These are phyloP conservation scores for Lycia hirtaria DNA, from an alignment of 2,888 invertebrate genomes.

Conservation along the genomic window DNA sequence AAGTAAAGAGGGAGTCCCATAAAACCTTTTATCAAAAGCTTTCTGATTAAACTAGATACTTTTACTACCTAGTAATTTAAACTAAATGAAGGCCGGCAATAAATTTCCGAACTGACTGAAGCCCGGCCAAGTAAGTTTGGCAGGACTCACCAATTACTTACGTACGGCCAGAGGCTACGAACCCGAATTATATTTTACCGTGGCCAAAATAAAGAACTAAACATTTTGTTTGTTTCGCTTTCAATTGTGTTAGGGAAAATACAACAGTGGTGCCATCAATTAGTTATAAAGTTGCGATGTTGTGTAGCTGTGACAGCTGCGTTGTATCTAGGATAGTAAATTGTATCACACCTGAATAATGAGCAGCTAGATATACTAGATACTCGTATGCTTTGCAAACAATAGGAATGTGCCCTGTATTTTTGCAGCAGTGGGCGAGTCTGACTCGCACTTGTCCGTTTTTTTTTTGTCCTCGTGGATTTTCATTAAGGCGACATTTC, in stretches of 20 bases:
- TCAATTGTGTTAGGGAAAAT: background rate
- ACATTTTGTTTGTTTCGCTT: background rate
- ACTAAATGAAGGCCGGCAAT: background rate
- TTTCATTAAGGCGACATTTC: too few relatives aligned
- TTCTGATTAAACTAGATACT: background rate
- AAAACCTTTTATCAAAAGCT: background rate
- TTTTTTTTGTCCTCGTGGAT: too few relatives aligned
- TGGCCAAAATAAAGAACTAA: background rate
- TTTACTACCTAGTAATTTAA: constrained; percentile 2
- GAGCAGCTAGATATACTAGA: background rate
- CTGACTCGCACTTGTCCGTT: too few relatives aligned
- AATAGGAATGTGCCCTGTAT: too few relatives aligned
- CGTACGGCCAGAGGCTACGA: constrained; percentile 8
- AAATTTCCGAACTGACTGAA: background rate
- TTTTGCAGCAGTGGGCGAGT: too few relatives aligned
- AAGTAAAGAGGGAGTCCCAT: too few relatives aligned
- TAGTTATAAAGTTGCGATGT: background rate
- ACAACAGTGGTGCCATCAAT: background rate
- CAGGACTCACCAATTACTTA: constrained; percentile 26
- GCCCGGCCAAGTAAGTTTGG: background rate
- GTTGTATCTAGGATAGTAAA: constrained; percentile 31
- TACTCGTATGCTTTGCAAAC: too few relatives aligned
- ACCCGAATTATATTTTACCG: background rate
- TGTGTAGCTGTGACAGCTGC: constrained; percentile 21
- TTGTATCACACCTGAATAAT: constrained; percentile 19